Evolutionary conservation across 2,113 vertebrate species (phyloP).

Genomic region (Herpetotheres cachinnans): DNA sequence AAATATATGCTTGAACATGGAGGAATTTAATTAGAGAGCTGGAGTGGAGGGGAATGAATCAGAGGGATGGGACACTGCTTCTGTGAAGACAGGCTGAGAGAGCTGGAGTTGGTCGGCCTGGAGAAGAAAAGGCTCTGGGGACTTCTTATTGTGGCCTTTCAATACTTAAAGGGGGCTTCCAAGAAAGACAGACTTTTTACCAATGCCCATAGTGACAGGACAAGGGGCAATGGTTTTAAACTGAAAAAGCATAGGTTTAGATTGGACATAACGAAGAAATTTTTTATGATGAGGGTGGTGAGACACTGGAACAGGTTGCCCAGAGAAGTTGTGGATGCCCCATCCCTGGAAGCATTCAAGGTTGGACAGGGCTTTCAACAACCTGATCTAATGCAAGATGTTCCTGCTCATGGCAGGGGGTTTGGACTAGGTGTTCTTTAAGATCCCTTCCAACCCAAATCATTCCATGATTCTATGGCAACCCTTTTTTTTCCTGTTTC

Average conservation of each 20-base stretch:
- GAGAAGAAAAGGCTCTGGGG: background rate
- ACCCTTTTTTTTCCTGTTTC: background rate
- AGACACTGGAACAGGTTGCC: background rate
- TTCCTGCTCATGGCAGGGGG: fast-evolving
- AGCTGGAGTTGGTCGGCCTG: background rate
- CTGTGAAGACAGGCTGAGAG: background rate
- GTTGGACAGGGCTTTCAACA: no score
- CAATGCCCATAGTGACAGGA: background rate
- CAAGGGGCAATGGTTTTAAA: background rate
- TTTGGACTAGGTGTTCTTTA: background rate
- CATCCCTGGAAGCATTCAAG: background rate
- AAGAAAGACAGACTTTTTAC: background rate
- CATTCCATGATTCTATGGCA: background rate
- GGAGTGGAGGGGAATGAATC: background rate
- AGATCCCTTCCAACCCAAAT: background rate
- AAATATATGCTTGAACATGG: background rate
- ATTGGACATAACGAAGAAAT: background rate
- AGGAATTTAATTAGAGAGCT: background rate
- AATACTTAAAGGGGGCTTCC: background rate
- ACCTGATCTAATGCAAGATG: background rate
- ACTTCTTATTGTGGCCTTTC: background rate
- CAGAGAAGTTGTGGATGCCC: background rate
- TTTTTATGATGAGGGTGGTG: background rate
- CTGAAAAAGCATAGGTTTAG: background rate
- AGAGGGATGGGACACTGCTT: background rate